Conservation (phyloP, 2,888 invertebrate genomes). For the Papilio demoleus region DNA sequence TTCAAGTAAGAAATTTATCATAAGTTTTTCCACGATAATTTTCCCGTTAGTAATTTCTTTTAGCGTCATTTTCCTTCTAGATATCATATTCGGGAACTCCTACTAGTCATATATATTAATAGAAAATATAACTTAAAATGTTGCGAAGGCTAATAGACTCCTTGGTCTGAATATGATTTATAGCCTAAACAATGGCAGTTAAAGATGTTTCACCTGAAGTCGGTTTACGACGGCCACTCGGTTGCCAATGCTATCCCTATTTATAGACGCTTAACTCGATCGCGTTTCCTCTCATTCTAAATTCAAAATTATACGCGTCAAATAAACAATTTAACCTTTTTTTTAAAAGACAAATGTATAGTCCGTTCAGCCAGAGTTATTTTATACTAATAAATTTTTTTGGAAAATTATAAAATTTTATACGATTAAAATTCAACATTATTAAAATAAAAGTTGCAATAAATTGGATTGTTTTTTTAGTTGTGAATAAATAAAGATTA, state of each 20-base stretch:
- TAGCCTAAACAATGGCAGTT: conserved; percentile 40
- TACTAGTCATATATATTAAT: background rate
- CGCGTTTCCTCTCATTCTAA: conserved; percentile 48
- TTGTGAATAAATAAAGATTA: no score
- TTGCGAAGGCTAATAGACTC: conserved; percentile 2
- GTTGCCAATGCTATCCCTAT: conserved; percentile 47
- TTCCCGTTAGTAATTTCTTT: no score
- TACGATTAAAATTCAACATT: no score
- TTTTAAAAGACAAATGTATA: background rate
- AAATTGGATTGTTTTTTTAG: no score
- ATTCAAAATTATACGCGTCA: conserved; percentile 44
- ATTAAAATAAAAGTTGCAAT: no score
- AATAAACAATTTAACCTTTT: background rate
- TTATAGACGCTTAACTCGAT: conserved; percentile 46
- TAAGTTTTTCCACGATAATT: no score
- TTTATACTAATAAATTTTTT: background rate
- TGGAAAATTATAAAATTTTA: no score
- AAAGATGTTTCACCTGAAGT: conserved; percentile 48
- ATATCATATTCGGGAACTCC: background rate
- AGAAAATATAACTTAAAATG: background rate
- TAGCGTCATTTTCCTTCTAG: background rate
- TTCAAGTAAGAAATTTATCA: no score
- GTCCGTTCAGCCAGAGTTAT: background rate
- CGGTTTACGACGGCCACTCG: conserved; percentile 46
- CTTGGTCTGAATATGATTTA: conserved; percentile 45